These are phyloP conservation scores for Ifrita kowaldi DNA, from an alignment of 2,113 vertebrate species.

Conservation along the genomic window DNA sequence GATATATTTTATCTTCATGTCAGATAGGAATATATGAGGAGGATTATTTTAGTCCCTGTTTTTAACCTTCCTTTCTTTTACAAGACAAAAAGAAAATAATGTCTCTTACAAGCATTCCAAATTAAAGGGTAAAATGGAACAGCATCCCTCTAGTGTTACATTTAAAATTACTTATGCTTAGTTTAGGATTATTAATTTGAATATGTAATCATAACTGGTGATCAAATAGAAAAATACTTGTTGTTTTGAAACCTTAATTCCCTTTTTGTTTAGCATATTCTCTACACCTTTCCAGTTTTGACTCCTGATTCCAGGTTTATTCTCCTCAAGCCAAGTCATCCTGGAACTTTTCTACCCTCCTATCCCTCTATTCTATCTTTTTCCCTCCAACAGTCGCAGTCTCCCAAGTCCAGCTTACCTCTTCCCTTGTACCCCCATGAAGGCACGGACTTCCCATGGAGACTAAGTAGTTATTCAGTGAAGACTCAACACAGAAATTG, in stretches of 20 bases:
- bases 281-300: not conserved
- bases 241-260: not conserved
- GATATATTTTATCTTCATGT: not conserved
- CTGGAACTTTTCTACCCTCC: not conserved
- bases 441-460: accelerated
- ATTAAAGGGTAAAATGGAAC: not conserved
- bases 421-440: not conserved
- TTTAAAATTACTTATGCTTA: not conserved
- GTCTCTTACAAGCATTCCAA: not conserved
- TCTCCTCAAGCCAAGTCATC: not conserved
- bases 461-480: not conserved
- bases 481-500: not conserved
- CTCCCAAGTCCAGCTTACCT: not conserved
- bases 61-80: not conserved
- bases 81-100: not conserved
- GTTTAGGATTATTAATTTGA: not conserved
- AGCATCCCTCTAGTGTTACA: not conserved
- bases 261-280: not conserved
- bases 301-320: not conserved
- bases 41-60: not conserved
- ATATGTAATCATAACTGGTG: not conserved
- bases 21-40: not conserved
- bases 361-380: not conserved
- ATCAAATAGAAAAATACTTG: not conserved
- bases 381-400: not conserved